Base-by-base conservation (phyloP, 1,140 invertebrate genomes). In the Drosophila nigrodunni region DNA sequence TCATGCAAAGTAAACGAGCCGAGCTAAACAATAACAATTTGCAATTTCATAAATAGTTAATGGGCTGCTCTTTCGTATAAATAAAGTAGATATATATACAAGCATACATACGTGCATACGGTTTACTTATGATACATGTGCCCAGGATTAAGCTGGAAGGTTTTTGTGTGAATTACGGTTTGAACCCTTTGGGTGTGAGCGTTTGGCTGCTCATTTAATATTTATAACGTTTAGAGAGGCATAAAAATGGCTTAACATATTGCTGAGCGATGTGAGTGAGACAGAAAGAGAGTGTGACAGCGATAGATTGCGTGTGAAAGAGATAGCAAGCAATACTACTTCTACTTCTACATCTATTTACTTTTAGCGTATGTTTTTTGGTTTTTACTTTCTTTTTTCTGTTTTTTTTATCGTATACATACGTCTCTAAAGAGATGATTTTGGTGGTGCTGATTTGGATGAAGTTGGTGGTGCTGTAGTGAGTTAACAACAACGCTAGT, bases 351-450 rank as follows among this genome's bases (percentile, higher is more conserved):
- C 25, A 15, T 15, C 15, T 15, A 15, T 13, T 46, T 55, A 55
- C 13, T 46, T 55, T 57, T 41, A 9, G 15, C 2, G 50, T n/a
- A 35, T 39, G 39, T 50, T 37, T 21, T 21, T 46, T 54, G 35
- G 18, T 35, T 50, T 39, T 18, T 37, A 30, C 25, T 30, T 30
- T 30, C 25, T 21, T 54, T 43, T n/a, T 39, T 30, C 15, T 15
- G 15, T 15, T 13, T 49, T 57, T 35, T 59, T 58, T 35, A 52
- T 37, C 77, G 68, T 74, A 92, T 92, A 92, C 91, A 92, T 92
- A 92, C 91, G 91, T 92, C 91, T 92, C 91, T 92, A 92, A 92
- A 92, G 80, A 92, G 89, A 92, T 92, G 91, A 92, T 92, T 92
- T 92, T 92, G 91, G 91, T 90, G 87, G 88, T 92, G 91, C 88